Base-by-base conservation (phyloP, 2,797 vertebrate species). In the Urosaurus nigricauda region DNA sequence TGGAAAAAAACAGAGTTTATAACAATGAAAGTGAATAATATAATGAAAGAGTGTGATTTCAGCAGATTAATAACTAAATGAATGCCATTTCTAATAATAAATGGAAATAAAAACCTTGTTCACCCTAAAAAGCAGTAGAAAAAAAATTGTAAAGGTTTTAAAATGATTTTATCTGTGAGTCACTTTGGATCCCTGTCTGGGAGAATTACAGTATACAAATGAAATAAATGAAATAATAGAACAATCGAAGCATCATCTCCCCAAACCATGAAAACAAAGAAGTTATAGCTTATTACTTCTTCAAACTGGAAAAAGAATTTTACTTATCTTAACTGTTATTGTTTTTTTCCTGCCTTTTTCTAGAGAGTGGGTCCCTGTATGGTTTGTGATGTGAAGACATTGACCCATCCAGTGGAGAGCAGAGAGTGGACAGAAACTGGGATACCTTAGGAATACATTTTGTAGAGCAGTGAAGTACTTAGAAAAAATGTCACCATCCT, bases 201-300 rank as follows among this genome's bases (percentile, higher is more conserved):
- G 7, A 51, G 47, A 51, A 51, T 9, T 7, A 8, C 47, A 51
- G 47, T 8, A 51, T 51, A 51, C 47, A 51, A 51, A 51, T 51
- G 47, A 51, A 51, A 51, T 11, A 51, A 51, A 51, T 51, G 7
- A 51, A 51, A 51, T 51, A 51, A 51, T 51, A 60, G 24, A 82
- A 40, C 58, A 29, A 43, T 70, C 65, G 40, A 71, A 74, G 47
- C 0, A 0, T 65, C 21, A 1, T 58, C 29, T n/a, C 47, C 85
- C 78, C 1, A 2, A 56, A 87, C 65, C 73, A 83, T 80, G 79
- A 56, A 75, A 81, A 83, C 81, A 84, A 88, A 87, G 51, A 58
- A 74, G 82, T 12, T 0, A 0, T 37, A 32, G 79, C 29, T 91
- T 47, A 0, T 82, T 88, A 56, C 56, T 90, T 14, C 63, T 58